These are phyloP conservation scores for Mnemiopsis leidyi DNA, from an alignment of 37 sponge, comb jelly and placozoan genomes.

Conservation along the genomic window DNA sequence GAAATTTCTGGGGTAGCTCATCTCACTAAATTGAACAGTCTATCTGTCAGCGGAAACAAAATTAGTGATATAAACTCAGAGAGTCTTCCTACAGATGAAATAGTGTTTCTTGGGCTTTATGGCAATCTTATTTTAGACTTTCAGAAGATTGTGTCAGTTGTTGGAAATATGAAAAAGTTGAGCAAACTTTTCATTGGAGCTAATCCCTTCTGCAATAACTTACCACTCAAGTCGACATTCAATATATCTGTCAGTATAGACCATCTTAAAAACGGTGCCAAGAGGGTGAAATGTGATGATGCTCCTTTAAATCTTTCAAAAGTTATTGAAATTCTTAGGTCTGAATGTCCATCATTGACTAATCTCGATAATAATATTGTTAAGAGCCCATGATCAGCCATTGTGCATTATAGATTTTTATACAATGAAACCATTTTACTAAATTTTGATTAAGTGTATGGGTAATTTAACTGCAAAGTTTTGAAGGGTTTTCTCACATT, in stretches of 20 bases:
- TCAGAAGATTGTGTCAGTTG: neutral
- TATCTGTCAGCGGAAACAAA: conserved; percentile 8
- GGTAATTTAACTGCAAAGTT: too few relatives aligned
- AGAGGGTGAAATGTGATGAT: neutral
- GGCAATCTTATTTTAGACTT: conserved; percentile 13
- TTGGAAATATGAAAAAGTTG: neutral
- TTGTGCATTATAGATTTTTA: neutral
- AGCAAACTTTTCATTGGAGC: conserved; percentile 14
- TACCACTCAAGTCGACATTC: neutral
- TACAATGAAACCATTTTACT: too few relatives aligned
- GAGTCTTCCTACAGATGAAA: neutral
- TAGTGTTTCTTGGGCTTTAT: conserved; percentile 1
- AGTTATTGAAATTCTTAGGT: neutral
- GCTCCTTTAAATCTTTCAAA: neutral
- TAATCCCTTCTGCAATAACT: neutral
- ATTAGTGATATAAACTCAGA: neutral
- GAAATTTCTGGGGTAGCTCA: neutral
- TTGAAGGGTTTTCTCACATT: too few relatives aligned
- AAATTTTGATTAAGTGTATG: too few relatives aligned
- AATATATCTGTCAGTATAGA: neutral
- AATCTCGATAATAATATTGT: conserved; percentile 5
- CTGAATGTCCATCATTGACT: neutral
- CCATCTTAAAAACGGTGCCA: neutral
- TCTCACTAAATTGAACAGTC: neutral
- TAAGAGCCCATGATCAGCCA: too few relatives aligned